Evolutionary conservation across 2,888 invertebrate genomes (phyloP).

Genomic region (Merodon equestris): DNA sequence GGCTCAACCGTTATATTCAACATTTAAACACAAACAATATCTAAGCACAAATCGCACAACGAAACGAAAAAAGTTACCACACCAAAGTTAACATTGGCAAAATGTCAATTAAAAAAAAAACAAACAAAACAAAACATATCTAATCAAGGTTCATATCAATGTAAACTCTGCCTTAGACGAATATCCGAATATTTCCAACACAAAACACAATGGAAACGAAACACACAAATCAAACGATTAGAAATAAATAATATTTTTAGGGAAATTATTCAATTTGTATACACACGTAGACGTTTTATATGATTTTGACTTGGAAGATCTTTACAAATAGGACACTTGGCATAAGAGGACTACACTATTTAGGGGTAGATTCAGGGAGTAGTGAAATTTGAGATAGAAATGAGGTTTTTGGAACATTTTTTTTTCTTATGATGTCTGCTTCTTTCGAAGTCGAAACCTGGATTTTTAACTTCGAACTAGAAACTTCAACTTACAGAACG

Average conservation of each 20-base stretch:
- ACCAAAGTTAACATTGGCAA: slow-evolving; percentile 5
- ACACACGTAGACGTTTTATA: slow-evolving; percentile 25
- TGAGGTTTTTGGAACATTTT: too few relatives aligned
- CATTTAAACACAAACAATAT: slow-evolving; percentile 25
- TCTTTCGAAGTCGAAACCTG: too few relatives aligned
- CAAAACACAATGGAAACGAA: slow-evolving; percentile 18
- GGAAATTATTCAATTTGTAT: slow-evolving; percentile 43
- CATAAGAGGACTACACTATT: too few relatives aligned
- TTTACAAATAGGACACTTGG: too few relatives aligned
- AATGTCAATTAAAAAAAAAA: not conserved
- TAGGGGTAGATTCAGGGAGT: too few relatives aligned
- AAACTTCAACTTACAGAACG: too few relatives aligned
- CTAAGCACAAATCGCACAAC: slow-evolving; percentile 52
- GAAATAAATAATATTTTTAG: slow-evolving; percentile 57
- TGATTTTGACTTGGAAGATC: too few relatives aligned
- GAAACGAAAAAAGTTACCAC: slow-evolving; percentile 29
- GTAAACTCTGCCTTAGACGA: slow-evolving; percentile 78
- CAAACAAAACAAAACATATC: slow-evolving; percentile 28
- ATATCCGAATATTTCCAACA: slow-evolving; percentile 42
- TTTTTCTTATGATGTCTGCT: too few relatives aligned
- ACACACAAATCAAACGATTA: slow-evolving; percentile 15
- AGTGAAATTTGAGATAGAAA: too few relatives aligned
- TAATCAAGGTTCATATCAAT: slow-evolving; percentile 75
- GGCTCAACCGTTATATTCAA: slow-evolving; percentile 6
- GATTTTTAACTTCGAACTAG: too few relatives aligned